These are phyloP conservation scores for Alcis repandata DNA, from an alignment of 2,888 invertebrate genomes.

Conservation along the genomic window DNA sequence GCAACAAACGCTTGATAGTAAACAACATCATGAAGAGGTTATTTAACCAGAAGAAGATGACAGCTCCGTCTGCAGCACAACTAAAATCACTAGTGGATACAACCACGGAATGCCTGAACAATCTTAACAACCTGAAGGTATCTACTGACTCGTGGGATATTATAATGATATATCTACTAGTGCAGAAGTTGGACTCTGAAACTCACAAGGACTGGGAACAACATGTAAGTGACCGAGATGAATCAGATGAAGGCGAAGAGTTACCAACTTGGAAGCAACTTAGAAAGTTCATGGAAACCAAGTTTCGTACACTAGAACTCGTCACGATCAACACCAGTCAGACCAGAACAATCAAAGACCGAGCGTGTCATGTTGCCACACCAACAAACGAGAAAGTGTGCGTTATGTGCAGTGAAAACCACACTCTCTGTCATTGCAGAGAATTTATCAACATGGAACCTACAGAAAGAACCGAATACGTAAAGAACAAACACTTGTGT, in stretches of 20 bases:
- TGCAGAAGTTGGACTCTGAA: slow-evolving; percentile 4
- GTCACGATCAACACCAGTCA: neutral
- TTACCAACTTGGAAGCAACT: slow-evolving; percentile 40
- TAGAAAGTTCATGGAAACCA: slow-evolving; percentile 45
- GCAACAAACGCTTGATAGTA: slow-evolving; percentile 74
- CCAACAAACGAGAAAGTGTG: slow-evolving; percentile 16
- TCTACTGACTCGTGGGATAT: neutral
- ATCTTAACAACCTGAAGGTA: neutral
- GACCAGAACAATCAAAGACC: slow-evolving; percentile 6
- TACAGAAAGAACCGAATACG: slow-evolving; percentile 41
- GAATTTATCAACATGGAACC: slow-evolving; percentile 41
- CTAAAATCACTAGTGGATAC: slow-evolving; percentile 1
- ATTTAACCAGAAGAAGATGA: neutral
- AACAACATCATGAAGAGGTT: slow-evolving; percentile 2
- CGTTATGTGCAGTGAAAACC: slow-evolving; percentile 39
- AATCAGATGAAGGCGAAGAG: slow-evolving; percentile 15
- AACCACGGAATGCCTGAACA: slow-evolving; percentile 2
- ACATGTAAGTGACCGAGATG: neutral
- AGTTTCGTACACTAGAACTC: slow-evolving; percentile 49
- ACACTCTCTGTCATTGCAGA: slow-evolving; percentile 47
- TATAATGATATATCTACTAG: slow-evolving; percentile 1
- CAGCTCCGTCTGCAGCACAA: neutral
- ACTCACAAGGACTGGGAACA: slow-evolving; percentile 10
- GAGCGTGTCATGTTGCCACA: slow-evolving; percentile 25
- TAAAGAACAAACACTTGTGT: slow-evolving; percentile 37